phyloP scores from a whole-genome alignment of 2,888 invertebrate species.

The Troides aeacus region DNA sequence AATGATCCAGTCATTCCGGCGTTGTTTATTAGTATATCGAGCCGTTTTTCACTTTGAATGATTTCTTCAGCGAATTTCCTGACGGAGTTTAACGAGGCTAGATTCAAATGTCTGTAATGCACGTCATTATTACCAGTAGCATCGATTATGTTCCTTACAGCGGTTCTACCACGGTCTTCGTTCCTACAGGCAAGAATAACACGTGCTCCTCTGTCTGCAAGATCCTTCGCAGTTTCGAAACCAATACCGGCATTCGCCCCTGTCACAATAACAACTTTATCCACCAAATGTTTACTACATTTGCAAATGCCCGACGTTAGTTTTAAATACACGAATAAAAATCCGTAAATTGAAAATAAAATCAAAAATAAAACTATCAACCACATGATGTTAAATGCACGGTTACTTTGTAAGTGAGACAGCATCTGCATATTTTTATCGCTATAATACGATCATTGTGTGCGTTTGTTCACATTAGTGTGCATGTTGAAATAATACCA shows the following conservation, averaged over 20 bases:
- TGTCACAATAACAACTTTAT: constrained; percentile 90
- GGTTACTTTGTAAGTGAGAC: background rate
- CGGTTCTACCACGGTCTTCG: constrained; percentile 81
- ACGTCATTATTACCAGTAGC: constrained; percentile 43
- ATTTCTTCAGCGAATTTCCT: constrained; percentile 80
- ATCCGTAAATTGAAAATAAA: constrained; percentile 3
- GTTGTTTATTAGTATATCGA: constrained; percentile 82
- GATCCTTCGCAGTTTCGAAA: constrained; percentile 83
- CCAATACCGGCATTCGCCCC: constrained; percentile 91
- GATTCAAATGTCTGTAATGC: constrained; percentile 63
- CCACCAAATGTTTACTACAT: constrained; percentile 57
- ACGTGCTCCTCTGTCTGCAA: constrained; percentile 85
- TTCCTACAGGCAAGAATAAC: constrained; percentile 90
- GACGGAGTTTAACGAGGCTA: constrained; percentile 73
- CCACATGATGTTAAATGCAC: constrained; percentile 12
- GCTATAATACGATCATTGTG: background rate
- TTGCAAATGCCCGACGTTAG: constrained; percentile 33
- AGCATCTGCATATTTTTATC: background rate
- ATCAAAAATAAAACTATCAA: constrained; percentile 1
- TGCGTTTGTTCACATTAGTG: background rate
- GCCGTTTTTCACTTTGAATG: constrained; percentile 57
- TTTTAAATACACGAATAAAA: constrained; percentile 27
- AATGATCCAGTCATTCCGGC: constrained; percentile 69
- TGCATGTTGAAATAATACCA: background rate
- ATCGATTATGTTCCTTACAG: constrained; percentile 44